Evolutionary conservation across 2,797 vertebrate genomes (phyloP).

Genomic region (Sebastes iracundus): DNA sequence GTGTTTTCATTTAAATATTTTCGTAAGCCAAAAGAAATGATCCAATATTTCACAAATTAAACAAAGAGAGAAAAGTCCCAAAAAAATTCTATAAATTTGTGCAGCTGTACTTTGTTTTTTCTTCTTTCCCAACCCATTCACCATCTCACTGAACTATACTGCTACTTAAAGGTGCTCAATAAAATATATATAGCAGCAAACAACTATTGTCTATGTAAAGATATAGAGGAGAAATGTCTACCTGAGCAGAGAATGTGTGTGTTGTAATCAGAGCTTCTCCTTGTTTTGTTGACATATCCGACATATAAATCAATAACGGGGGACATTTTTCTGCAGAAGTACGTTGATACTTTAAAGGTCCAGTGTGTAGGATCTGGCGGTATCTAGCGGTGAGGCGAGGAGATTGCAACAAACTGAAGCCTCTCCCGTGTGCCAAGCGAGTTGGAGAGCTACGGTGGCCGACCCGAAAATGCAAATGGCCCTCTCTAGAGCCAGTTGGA

Average conservation of each 20-base stretch:
- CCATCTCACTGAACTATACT: neutral
- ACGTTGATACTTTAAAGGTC: neutral
- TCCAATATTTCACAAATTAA: neutral
- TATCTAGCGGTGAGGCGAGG: too few relatives aligned
- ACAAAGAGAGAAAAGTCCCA: neutral
- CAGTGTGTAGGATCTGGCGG: too few relatives aligned
- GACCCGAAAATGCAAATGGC: too few relatives aligned
- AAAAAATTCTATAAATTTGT: neutral
- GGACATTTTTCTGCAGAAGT: neutral
- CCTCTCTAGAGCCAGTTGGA: too few relatives aligned
- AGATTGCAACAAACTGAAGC: too few relatives aligned
- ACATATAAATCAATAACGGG: neutral
- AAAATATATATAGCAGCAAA: neutral
- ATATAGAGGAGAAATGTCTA: too few relatives aligned
- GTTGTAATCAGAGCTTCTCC: neutral
- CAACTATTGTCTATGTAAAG: neutral
- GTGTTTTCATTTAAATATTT: too few relatives aligned
- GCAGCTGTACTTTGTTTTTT: neutral
- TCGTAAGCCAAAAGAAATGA: too few relatives aligned
- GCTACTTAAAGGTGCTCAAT: too few relatives aligned
- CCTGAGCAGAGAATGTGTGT: neutral
- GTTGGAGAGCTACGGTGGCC: too few relatives aligned
- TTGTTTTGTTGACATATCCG: neutral
- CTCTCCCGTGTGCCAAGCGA: rapidly evolving
- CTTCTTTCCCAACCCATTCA: neutral